These are phyloP conservation scores for Morpho achilles DNA, from an alignment of 2,888 invertebrate species.

Conservation along the genomic window DNA sequence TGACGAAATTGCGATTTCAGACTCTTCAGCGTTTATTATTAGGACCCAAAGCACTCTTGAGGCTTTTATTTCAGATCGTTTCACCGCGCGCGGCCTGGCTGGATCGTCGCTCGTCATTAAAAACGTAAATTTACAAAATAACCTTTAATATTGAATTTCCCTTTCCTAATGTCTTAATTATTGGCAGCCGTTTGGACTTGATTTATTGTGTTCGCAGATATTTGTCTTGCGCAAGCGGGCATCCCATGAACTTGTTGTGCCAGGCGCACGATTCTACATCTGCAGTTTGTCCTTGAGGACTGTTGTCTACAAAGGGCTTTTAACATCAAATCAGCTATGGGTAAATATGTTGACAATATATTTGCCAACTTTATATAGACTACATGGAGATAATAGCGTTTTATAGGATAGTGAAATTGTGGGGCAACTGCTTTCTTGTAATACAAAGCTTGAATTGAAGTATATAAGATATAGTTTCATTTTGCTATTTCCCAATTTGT, in stretches of 20 bases:
- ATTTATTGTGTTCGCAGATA: conserved; percentile 78
- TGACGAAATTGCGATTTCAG: conserved; percentile 51
- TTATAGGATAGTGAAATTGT: too few species aligned
- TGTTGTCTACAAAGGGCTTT: conserved; percentile 98
- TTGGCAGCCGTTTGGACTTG: conserved; percentile 24
- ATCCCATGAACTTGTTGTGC: conserved; percentile 91
- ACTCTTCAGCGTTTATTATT: conserved; percentile 37
- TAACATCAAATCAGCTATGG: conserved; percentile 97
- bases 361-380: too few species aligned
- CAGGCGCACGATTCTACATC: conserved; percentile 95
- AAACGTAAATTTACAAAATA: conserved; percentile 60
- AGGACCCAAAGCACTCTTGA: conserved; percentile 57
- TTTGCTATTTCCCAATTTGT: too few species aligned
- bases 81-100: conserved; percentile 45
- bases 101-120: conserved; percentile 51
- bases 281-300: conserved; percentile 95
- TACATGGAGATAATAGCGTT: too few species aligned
- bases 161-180: conserved; percentile 26
- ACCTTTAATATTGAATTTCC: conserved; percentile 25
- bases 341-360: conserved; percentile 41
- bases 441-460: too few species aligned
- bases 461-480: too few species aligned
- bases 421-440: too few species aligned
- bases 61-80: conserved; percentile 66
- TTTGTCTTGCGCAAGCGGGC: conserved; percentile 96